Conservation (phyloP, 35 echinoderm and acorn worm species). For the Apostichopus japonicus region DNA sequence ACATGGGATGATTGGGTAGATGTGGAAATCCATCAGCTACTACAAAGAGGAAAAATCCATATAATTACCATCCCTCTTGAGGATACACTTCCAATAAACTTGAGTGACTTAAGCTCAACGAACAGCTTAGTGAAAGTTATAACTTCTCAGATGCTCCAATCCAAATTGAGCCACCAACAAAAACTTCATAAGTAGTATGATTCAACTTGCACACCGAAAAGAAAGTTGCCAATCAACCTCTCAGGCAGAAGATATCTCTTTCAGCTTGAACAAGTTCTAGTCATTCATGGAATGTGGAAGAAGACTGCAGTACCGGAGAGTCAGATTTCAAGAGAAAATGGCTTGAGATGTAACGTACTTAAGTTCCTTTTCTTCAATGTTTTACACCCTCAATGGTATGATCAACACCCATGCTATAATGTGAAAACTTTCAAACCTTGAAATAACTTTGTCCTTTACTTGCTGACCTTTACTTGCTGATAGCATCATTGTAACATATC, state of each 20-base stretch:
- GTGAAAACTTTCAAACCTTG: neutral
- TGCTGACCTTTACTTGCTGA: neutral
- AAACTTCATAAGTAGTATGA: slow-evolving; percentile 34
- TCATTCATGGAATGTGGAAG: neutral
- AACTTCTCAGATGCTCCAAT: neutral
- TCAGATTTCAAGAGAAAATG: neutral
- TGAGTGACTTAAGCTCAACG: neutral
- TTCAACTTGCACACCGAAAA: neutral
- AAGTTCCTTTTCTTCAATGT: neutral
- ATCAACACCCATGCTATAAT: neutral
- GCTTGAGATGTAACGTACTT: neutral
- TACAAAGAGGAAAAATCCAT: neutral
- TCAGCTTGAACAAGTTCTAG: neutral
- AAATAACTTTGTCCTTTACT: neutral
- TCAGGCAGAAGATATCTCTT: neutral
- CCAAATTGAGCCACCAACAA: neutral
- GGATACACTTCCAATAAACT: neutral
- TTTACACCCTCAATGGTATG: neutral
- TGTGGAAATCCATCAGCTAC: neutral
- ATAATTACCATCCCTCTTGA: neutral
- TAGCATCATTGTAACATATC: neutral
- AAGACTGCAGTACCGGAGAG: neutral
- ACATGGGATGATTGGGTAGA: slow-evolving; percentile 24
- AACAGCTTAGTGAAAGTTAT: slow-evolving; percentile 27
- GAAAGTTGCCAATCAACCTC: neutral